Evolutionary conservation across 2,888 invertebrate species (phyloP).

Genomic region (Julus scandinavius): DNA sequence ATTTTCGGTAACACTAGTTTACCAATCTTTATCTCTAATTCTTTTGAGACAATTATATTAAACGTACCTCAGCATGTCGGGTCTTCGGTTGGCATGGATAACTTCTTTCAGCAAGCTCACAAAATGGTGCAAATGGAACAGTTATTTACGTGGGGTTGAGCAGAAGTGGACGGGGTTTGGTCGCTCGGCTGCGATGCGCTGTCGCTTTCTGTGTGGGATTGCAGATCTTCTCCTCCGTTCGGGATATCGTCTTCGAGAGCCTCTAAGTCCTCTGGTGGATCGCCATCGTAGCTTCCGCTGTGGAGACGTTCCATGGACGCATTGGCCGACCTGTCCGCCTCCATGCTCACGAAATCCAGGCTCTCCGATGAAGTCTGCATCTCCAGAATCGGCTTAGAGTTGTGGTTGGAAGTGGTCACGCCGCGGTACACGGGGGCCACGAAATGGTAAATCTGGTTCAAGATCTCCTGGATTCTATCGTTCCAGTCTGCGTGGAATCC

Average conservation of each 20-base stretch:
- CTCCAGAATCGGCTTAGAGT: conserved; percentile 1
- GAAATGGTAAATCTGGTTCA: conserved; percentile 55
- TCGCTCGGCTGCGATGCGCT: not conserved
- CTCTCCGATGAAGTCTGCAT: not conserved
- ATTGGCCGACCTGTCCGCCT: not conserved
- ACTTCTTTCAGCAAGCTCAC: conserved; percentile 42
- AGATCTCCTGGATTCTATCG: conserved; percentile 60
- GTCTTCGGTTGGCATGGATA: too few species aligned
- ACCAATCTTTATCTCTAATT: too few species aligned
- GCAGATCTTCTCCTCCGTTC: not conserved
- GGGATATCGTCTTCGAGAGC: not conserved
- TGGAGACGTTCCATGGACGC: too few species aligned
- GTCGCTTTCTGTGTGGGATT: not conserved
- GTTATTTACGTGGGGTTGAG: conserved; percentile 30
- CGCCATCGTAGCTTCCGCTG: not conserved
- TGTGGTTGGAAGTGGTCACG: not conserved
- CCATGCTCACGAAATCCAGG: not conserved
- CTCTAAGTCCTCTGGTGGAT: not conserved
- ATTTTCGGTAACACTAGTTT: too few species aligned
- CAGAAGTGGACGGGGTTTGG: not conserved
- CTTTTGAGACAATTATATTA: too few species aligned
- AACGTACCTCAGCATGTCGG: too few species aligned
- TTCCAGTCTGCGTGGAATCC: conserved; percentile 61
- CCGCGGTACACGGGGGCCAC: conserved; percentile 49
- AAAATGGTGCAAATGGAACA: conserved; percentile 45